phyloP scores from a whole-genome alignment of 2,113 vertebrate genomes.

The Lasiurus cinereus region DNA sequence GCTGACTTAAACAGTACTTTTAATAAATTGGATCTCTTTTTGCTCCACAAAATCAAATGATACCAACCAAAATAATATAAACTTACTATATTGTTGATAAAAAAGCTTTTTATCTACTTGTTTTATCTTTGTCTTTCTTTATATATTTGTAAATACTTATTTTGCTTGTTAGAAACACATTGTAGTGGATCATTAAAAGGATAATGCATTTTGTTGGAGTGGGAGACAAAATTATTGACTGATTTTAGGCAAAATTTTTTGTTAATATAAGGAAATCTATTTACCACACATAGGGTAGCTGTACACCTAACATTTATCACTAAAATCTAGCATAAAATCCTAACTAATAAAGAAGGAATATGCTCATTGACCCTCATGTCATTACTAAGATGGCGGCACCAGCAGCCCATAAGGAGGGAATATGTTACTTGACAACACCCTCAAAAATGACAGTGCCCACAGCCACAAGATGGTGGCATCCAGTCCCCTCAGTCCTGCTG shows the following conservation, averaged over 20 bases:
- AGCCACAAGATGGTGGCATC: too few species aligned
- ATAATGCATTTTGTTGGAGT: neutral
- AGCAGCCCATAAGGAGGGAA: too few species aligned
- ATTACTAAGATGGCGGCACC: too few species aligned
- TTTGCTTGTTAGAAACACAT: neutral
- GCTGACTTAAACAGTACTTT: neutral
- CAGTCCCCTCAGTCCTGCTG: too few species aligned
- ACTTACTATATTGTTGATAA: neutral
- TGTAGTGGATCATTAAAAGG: slow-evolving; percentile 4
- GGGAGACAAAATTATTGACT: neutral
- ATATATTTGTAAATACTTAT: neutral
- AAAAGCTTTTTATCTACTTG: neutral
- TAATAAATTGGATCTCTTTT: neutral
- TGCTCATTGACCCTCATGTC: too few species aligned
- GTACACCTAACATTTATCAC: neutral
- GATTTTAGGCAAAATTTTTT: neutral
- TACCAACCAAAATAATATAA: neutral
- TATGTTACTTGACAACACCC: too few species aligned
- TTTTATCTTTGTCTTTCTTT: neutral
- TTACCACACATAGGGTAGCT: neutral
- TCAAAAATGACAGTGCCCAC: too few species aligned
- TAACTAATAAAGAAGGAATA: too few species aligned
- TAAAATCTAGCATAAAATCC: neutral
- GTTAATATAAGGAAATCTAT: slow-evolving; percentile 4
- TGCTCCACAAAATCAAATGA: neutral